A percentile compares a stretch with the other conserved stretches of the same genome.
phyloP scores from a whole-genome alignment of 2,797 vertebrate genomes.

The Huso huso region DNA sequence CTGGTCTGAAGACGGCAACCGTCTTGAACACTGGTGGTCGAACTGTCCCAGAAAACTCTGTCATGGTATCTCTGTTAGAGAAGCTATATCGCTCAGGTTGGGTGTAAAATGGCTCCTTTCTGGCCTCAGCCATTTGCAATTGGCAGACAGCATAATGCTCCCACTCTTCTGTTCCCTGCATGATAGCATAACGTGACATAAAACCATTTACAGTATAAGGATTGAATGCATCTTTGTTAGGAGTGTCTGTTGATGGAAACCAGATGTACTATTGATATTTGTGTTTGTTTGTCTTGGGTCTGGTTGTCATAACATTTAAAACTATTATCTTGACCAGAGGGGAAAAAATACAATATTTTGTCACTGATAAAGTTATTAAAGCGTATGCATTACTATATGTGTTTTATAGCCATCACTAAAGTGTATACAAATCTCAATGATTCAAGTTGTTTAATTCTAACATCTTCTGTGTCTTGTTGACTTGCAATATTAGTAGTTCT shows the following conservation, averaged over 20 bases:
- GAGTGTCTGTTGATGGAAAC: slow-evolving; percentile 22
- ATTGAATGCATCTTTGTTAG: slow-evolving; percentile 37
- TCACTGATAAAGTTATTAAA: too few relatives aligned
- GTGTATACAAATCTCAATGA: too few relatives aligned
- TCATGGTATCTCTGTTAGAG: slow-evolving; percentile 46
- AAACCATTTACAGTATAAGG: slow-evolving; percentile 41
- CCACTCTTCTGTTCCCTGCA: slow-evolving; percentile 45
- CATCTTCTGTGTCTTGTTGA: too few relatives aligned
- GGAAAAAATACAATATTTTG: too few relatives aligned
- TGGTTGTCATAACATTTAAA: too few relatives aligned
- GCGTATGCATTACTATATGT: too few relatives aligned
- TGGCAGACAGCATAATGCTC: slow-evolving; percentile 46
- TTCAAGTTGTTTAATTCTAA: too few relatives aligned
- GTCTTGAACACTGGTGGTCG: slow-evolving; percentile 38
- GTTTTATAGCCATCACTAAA: too few relatives aligned
- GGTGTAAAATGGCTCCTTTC: slow-evolving; percentile 32
- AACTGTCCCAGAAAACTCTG: slow-evolving; percentile 44
- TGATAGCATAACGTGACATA: slow-evolving; percentile 43
- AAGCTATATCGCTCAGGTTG: slow-evolving; percentile 34
- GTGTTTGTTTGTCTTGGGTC: too few relatives aligned
- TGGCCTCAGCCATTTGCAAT: slow-evolving; percentile 34
- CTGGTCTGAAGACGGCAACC: slow-evolving; percentile 33
- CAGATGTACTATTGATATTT: neutral
- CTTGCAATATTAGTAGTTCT: too few relatives aligned
- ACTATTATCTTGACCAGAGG: too few relatives aligned